Percentiles rank a stretch among this genome's conserved stretches.
These are phyloP conservation scores for Cettia cetti DNA, from an alignment of 2,113 vertebrate genomes.

Conservation along the genomic window DNA sequence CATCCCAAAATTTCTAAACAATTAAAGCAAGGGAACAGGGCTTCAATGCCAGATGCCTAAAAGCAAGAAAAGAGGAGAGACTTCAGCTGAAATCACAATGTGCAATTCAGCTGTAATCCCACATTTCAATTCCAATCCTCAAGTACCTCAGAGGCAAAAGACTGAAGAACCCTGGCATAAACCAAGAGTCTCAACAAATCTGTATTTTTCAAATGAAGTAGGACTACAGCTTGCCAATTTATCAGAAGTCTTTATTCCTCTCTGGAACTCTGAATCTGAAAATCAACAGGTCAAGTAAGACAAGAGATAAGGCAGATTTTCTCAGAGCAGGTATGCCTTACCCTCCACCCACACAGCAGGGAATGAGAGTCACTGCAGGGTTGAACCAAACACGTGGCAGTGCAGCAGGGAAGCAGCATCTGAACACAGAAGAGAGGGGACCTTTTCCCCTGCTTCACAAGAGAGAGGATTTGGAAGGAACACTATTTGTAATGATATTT, in stretches of 20 bases:
- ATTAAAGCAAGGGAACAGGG: neutral
- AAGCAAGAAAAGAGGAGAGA: neutral
- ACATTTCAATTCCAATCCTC: neutral
- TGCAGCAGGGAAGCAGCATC: neutral
- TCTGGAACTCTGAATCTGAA: neutral
- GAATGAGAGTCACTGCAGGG: neutral
- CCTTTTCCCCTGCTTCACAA: neutral
- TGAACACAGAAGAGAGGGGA: neutral
- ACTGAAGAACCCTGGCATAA: neutral
- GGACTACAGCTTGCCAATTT: neutral
- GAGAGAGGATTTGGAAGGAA: neutral
- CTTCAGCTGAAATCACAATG: fast-evolving
- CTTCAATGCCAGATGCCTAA: neutral
- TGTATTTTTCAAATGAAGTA: neutral
- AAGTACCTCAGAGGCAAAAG: neutral
- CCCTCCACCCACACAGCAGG: neutral
- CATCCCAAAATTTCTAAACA: neutral
- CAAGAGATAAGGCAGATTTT: neutral
- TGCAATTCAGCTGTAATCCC: neutral
- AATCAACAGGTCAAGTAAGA: neutral
- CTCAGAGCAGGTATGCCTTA: neutral
- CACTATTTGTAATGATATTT: neutral
- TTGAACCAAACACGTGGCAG: neutral
- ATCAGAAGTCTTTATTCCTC: neutral
- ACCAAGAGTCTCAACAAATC: neutral